Conservation (phyloP, 1,140 invertebrate species). For the Aphelinus certus region DNA sequence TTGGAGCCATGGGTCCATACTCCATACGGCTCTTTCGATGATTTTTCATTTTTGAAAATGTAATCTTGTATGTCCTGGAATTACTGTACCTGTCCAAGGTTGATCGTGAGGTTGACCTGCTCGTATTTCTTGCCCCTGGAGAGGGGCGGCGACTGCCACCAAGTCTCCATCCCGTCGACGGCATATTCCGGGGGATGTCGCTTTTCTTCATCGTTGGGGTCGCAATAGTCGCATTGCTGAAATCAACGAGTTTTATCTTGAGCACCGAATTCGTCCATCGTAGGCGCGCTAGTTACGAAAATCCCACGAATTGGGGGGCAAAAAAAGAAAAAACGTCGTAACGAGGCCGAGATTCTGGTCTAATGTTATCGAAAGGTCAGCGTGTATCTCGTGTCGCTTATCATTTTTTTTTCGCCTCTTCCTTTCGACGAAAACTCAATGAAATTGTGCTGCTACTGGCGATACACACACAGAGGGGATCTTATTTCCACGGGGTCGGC, state of each 20-base stretch:
- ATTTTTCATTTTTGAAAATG: background rate
- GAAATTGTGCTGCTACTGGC: background rate
- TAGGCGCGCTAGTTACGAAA: too few relatives aligned
- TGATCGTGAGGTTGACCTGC: conserved; percentile 96
- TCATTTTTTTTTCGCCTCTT: conserved; percentile 38
- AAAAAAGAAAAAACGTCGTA: background rate
- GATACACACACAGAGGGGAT: background rate
- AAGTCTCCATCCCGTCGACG: conserved; percentile 93
- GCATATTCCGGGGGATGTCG: conserved; percentile 90
- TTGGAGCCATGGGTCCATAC: conserved; percentile 28
- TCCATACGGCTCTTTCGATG: conserved; percentile 35
- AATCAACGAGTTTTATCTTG: conserved; percentile 49
- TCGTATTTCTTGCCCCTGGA: conserved; percentile 96
- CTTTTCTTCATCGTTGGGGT: conserved; percentile 77
- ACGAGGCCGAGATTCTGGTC: conserved; percentile 17
- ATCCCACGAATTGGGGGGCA: too few relatives aligned
- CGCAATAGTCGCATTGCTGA: conserved; percentile 94
- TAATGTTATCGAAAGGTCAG: conserved; percentile 36
- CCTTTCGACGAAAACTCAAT: conserved; percentile 27
- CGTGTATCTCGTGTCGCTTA: conserved; percentile 41
- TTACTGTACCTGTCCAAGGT: conserved; percentile 87
- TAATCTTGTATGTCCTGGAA: too few relatives aligned
- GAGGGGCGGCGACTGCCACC: conserved; percentile 98
- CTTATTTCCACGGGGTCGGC: conserved; percentile 21
- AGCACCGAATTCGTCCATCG: background rate